Evolutionary conservation across 2,888 invertebrate species (phyloP).

Genomic region (Perizoma affinitatum): DNA sequence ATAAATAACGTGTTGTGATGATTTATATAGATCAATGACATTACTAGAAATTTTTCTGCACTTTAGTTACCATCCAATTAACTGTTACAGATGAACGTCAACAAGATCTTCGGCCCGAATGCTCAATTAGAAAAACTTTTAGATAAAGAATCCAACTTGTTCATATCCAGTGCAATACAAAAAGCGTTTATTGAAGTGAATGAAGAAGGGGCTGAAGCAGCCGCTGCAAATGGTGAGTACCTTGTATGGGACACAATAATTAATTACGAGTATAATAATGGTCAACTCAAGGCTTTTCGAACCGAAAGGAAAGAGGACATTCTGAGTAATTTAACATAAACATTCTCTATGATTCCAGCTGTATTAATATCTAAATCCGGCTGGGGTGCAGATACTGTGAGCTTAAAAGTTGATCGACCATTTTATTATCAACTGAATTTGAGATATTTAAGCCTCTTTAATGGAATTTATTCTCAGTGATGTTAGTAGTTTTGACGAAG

Average conservation of each 20-base stretch:
- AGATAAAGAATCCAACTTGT: conserved; percentile 67
- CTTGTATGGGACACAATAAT: no score
- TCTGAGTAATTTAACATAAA: neutral
- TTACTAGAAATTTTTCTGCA: no score
- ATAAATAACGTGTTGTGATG: no score
- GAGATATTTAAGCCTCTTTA: conserved; percentile 11
- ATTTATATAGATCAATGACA: no score
- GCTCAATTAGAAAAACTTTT: conserved; percentile 87
- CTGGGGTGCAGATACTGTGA: conserved; percentile 1
- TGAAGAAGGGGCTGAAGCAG: conserved; percentile 94
- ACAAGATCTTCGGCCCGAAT: conserved; percentile 50
- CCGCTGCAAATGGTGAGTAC: conserved; percentile 90
- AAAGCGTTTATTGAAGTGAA: conserved; percentile 93
- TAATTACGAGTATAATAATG: no score
- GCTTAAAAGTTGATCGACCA: conserved; percentile 22
- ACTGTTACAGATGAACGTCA: conserved; percentile 54
- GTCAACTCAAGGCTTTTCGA: no score
- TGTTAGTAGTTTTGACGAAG: conserved; percentile 1
- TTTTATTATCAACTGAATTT: conserved; percentile 20
- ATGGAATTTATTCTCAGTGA: conserved; percentile 7
- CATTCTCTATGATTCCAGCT: conserved; percentile 11
- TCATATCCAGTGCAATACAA: conserved; percentile 88
- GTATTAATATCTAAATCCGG: conserved; percentile 18
- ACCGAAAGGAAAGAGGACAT: no score
- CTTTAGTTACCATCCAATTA: no score